A percentile compares a stretch with the other conserved stretches of the same genome.
phyloP scores from a whole-genome alignment of 2,113 vertebrate species.

The Hylia prasina region DNA sequence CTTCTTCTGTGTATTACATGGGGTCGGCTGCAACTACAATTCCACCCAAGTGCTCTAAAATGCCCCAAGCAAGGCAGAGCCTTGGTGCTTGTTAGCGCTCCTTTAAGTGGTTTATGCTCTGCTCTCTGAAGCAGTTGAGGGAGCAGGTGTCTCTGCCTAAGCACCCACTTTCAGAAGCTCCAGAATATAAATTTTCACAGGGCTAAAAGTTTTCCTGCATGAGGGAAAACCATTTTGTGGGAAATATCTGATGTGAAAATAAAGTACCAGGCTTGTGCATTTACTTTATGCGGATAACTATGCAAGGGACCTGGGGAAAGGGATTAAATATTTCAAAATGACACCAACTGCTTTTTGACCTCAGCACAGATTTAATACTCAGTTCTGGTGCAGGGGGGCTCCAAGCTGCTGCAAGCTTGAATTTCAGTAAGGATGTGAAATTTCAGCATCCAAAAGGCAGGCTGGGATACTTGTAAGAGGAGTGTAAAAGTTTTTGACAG shows the following conservation, averaged over 20 bases:
- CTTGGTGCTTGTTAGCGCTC: fast-evolving
- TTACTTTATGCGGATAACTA: neutral
- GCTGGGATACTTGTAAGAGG: neutral
- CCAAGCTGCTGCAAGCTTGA: neutral
- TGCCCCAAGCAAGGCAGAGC: neutral
- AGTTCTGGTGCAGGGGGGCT: neutral
- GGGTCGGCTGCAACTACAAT: neutral
- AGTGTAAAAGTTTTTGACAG: neutral
- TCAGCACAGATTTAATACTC: neutral
- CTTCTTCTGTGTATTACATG: neutral
- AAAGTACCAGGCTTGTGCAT: neutral
- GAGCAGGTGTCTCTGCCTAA: neutral
- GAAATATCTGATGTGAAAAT: neutral
- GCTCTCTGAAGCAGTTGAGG: neutral
- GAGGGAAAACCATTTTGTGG: neutral
- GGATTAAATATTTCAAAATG: neutral
- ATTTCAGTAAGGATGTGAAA: neutral
- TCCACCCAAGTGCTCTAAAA: neutral
- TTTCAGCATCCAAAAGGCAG: neutral
- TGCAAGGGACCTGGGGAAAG: neutral
- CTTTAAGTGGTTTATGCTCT: neutral
- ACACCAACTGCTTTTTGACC: neutral
- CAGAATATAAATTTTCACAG: neutral
- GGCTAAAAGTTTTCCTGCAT: neutral
- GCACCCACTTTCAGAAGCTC: neutral